phyloP scores from a whole-genome alignment of 2,888 invertebrate genomes.

The Heliconius erato region DNA sequence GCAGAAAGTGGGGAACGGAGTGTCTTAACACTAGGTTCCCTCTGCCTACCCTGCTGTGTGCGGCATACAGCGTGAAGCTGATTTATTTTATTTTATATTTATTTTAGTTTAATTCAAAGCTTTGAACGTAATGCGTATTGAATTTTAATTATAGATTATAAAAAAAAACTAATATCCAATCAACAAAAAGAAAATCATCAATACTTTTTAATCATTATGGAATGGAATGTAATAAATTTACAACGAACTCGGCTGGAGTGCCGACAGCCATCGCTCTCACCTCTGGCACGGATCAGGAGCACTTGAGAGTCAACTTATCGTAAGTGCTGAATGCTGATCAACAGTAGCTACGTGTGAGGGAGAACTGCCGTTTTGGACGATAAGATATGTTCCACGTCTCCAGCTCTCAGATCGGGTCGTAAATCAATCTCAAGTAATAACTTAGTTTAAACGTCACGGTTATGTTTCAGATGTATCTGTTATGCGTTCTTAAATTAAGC shows the following conservation, averaged over 20 bases:
- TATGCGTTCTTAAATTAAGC: background rate
- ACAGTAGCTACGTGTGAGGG: conserved; percentile 48
- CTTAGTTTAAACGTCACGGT: background rate
- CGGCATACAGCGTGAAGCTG: no score
- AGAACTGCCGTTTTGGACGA: conserved; percentile 33
- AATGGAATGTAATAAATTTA: conserved; percentile 25
- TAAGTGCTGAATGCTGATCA: conserved; percentile 44
- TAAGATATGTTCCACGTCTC: conserved; percentile 39
- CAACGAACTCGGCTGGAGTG: conserved; percentile 29
- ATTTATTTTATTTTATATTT: background rate
- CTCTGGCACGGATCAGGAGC: conserved; percentile 39
- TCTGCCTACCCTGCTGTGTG: no score
- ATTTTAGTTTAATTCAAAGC: background rate
- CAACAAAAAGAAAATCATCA: background rate
- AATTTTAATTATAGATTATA: background rate
- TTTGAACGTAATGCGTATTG: background rate
- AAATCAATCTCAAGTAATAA: conserved; percentile 21
- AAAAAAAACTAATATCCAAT: background rate
- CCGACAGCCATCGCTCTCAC: conserved; percentile 35
- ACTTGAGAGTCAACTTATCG: conserved; percentile 39
- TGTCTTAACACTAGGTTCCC: no score
- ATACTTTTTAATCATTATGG: conserved; percentile 1
- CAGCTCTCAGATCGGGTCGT: conserved; percentile 12
- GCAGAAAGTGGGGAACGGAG: no score
- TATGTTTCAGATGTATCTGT: conserved; percentile 9